Evolutionary conservation across 2,797 vertebrate species (phyloP).

Genomic region (Staurois parvus): DNA sequence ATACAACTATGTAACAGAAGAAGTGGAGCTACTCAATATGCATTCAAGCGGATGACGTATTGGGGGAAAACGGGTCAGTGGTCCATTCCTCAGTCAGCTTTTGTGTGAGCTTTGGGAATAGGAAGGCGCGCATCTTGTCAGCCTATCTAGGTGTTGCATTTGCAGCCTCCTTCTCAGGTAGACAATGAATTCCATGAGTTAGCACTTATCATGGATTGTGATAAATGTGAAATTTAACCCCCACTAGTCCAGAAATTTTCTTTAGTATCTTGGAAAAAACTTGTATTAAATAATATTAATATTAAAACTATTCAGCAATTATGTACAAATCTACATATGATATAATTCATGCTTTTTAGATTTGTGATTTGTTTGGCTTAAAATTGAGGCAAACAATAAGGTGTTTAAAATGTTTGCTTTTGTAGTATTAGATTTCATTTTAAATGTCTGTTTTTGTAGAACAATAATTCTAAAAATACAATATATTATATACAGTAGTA

Average conservation of each 20-base stretch:
- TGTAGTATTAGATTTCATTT: background rate
- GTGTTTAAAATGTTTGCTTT: background rate
- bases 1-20: slow-evolving; percentile 14
- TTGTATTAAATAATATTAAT: background rate
- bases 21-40: slow-evolving; percentile 34
- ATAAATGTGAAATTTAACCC: slow-evolving; percentile 58
- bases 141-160: slow-evolving; percentile 60
- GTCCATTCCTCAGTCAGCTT: slow-evolving; percentile 53
- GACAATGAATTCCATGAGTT: slow-evolving; percentile 58
- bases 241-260: background rate
- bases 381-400: no score
- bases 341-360: no score
- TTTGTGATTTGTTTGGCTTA: no score
- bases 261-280: slow-evolving; percentile 4
- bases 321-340: background rate
- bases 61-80: slow-evolving; percentile 56
- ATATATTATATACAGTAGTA: no score
- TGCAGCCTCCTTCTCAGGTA: slow-evolving; percentile 59
- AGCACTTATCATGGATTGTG: slow-evolving; percentile 57
- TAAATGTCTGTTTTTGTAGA: background rate
- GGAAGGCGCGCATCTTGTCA: slow-evolving; percentile 48
- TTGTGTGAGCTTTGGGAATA: slow-evolving; percentile 61
- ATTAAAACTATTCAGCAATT: background rate
- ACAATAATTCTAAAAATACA: no score
- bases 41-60: slow-evolving; percentile 43